Base-by-base conservation (phyloP, 1,140 invertebrate genomes). In the Spodoptera litura region DNA sequence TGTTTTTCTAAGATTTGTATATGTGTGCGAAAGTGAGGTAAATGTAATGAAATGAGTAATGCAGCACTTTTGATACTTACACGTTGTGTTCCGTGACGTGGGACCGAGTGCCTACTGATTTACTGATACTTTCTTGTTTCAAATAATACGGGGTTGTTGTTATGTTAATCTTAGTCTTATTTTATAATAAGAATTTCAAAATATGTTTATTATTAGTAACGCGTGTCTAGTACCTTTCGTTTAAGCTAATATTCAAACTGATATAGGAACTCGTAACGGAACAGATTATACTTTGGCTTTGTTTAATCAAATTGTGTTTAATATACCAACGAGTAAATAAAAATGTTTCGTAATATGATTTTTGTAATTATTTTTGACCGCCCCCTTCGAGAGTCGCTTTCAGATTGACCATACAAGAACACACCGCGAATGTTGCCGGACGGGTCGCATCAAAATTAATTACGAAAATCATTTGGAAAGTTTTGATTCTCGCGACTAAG, bases 331-430 rank as follows among this genome's bases (percentile, higher is more conserved):
- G 86, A 91, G 88, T 88, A 91, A 94, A 93, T 93, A 93, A 94
- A 92, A 90, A 90, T 87, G 89, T 93, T 93, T 93, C 89, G 88
- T 93, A 94, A 89, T 89, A 93, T 91, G 90, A 92, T 93, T 94
- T 93, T 94, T 93, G 92, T 92, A 92, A 93, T 94, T 94, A 91
- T 93, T 93, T 93, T 93, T 92, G 89, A 91, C 85, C 86, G 87
- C 86, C 90, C 87, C 88, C 86, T 71, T 52, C 76, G 78, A 78
- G 58, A 73, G 78, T 56, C 87, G 82, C 84, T 93, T 93, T 91
- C 91, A 91, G 89, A 88, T 89, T 64, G 71, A 79, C 78, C 20
- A 70, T 75, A 52, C 86, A 83, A 89, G 93, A 91, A 93, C 92
- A 93, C 93, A 91, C 90, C 85, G 85, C 82, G 80, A 76, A 84